Conservation (phyloP, 2,888 invertebrate species). For the Argyresthia albistria region DNA sequence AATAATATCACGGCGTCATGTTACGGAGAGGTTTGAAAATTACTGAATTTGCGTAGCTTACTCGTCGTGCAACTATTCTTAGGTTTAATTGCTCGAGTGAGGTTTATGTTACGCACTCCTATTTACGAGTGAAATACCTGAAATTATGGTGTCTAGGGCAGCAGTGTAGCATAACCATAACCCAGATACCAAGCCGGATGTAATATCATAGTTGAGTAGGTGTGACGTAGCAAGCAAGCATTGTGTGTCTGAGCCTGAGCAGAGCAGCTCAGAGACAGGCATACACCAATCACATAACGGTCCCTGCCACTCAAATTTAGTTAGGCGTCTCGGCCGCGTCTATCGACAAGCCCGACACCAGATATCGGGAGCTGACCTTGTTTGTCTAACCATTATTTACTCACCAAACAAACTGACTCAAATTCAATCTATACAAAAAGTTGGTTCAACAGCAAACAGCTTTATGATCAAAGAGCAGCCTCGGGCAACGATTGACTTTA, state of each 20-base stretch:
- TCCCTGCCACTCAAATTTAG: slow-evolving; percentile 25
- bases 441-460: neutral
- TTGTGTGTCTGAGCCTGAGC: too few species aligned
- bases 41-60: neutral
- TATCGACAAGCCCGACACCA: slow-evolving; percentile 22
- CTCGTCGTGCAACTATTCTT: neutral
- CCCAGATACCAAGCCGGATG: too few species aligned
- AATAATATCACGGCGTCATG: neutral
- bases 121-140: slow-evolving; percentile 16
- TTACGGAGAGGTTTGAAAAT: slow-evolving; percentile 1
- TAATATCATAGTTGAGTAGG: too few species aligned
- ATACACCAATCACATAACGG: slow-evolving; percentile 24
- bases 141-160: slow-evolving; percentile 12
- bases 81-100: neutral
- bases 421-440: neutral
- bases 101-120: neutral
- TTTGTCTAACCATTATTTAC: neutral
- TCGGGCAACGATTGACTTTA: neutral
- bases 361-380: neutral
- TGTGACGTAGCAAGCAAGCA: too few species aligned
- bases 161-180: too few species aligned
- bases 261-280: slow-evolving; percentile 12
- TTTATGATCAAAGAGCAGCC: slow-evolving; percentile 1
- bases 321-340: slow-evolving; percentile 39
- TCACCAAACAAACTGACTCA: neutral